These are phyloP conservation scores for Gambusia yucatana DNA, from an alignment of 2,797 vertebrate genomes.

Conservation along the genomic window DNA sequence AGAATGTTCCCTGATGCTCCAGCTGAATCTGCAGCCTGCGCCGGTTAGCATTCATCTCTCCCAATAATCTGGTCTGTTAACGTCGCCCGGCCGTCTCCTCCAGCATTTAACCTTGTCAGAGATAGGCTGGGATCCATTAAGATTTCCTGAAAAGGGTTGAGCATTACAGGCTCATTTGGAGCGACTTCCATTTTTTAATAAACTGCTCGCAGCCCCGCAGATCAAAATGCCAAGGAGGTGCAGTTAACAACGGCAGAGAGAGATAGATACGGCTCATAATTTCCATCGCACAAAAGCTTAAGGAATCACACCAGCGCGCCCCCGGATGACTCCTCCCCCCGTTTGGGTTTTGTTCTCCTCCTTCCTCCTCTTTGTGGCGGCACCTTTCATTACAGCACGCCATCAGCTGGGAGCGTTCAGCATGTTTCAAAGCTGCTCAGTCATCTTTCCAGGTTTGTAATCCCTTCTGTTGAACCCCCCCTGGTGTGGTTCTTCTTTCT, in stretches of 20 bases:
- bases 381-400: constrained; percentile 27
- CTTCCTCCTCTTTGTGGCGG: constrained; percentile 45
- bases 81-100: constrained; percentile 63
- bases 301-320: constrained; percentile 49
- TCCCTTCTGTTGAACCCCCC: constrained; percentile 22
- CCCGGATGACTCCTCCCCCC: constrained; percentile 15
- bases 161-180: constrained; percentile 80
- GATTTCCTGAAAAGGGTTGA: constrained; percentile 72
- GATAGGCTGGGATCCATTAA: constrained; percentile 77
- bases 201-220: constrained; percentile 76
- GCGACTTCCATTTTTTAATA: constrained; percentile 84
- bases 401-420: constrained; percentile 45
- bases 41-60: constrained; percentile 66
- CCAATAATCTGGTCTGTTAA: constrained; percentile 65
- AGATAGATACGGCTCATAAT: constrained; percentile 76
- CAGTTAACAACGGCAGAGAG: constrained; percentile 70
- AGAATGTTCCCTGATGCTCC: constrained; percentile 19
- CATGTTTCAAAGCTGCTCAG: constrained; percentile 39
- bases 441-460: constrained; percentile 41
- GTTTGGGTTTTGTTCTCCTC: constrained; percentile 39
- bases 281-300: constrained; percentile 64
- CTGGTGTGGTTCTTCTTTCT: constrained; percentile 5
- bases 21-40: constrained; percentile 20
- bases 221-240: constrained; percentile 72
- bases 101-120: constrained; percentile 84